These are phyloP conservation scores for Tenthredo livida DNA, from an alignment of 2,888 invertebrate genomes.

Conservation along the genomic window DNA sequence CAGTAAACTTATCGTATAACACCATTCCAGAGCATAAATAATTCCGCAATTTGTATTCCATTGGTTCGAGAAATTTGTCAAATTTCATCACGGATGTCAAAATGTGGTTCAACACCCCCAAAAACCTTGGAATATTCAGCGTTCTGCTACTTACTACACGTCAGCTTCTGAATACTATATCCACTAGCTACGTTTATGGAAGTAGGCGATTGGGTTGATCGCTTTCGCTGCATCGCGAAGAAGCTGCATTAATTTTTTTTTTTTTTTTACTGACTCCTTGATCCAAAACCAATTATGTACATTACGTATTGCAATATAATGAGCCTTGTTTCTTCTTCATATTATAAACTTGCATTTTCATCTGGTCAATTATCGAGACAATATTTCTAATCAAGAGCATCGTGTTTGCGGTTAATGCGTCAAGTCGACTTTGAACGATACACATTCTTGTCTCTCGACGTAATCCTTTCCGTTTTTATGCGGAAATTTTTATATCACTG, in stretches of 20 bases:
- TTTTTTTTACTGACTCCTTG: neutral
- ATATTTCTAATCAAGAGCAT: neutral
- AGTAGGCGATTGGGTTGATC: neutral
- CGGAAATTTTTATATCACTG: neutral
- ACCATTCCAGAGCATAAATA: neutral
- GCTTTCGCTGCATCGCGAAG: neutral
- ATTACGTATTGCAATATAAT: neutral
- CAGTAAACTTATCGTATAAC: neutral
- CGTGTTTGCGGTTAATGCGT: neutral
- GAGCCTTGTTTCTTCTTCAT: neutral
- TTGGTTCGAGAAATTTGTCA: neutral
- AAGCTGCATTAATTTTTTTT: neutral
- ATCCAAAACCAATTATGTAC: neutral
- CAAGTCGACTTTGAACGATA: slow-evolving; percentile 13
- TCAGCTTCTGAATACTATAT: neutral
- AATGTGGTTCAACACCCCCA: neutral
- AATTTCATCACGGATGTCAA: neutral
- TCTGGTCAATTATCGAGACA: neutral
- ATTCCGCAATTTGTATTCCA: neutral
- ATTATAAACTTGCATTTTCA: neutral
- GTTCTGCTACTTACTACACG: neutral
- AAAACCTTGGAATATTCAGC: neutral
- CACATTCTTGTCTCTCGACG: neutral
- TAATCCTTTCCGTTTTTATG: neutral
- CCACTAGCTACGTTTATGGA: neutral